Evolutionary conservation across 2,888 invertebrate genomes (phyloP).

Genomic region (Adelognathus sp.): DNA sequence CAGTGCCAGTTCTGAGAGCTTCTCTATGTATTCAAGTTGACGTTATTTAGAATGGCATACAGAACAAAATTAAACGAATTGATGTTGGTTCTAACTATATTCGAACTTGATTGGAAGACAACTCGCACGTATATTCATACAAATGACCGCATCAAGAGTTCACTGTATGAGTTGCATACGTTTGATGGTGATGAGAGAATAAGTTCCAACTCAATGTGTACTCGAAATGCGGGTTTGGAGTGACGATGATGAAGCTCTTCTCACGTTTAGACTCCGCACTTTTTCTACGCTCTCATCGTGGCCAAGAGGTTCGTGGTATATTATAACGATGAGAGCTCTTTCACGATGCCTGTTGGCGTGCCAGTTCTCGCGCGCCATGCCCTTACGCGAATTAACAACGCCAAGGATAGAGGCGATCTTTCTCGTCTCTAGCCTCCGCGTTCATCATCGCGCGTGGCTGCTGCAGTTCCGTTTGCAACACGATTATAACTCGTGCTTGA

Average conservation of each 20-base stretch:
- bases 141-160: too few relatives aligned
- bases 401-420: conserved; percentile 14
- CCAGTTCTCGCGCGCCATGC: conserved; percentile 18
- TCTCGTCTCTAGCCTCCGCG: conserved; percentile 1
- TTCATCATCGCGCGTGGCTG: conserved; percentile 10
- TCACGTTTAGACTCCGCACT: conserved; percentile 26
- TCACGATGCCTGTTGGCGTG: background rate
- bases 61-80: too few relatives aligned
- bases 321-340: conserved; percentile 19
- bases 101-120: background rate
- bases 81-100: background rate
- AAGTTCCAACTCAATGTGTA: conserved; percentile 4
- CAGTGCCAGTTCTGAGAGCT: too few relatives aligned
- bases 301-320: background rate
- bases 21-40: too few relatives aligned
- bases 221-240: background rate
- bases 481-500: background rate
- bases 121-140: background rate
- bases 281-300: background rate
- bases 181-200: conserved; percentile 17
- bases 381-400: conserved; percentile 23
- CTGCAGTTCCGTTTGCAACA: background rate
- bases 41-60: too few relatives aligned
- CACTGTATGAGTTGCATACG: background rate
- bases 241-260: conserved; percentile 39